Base-by-base conservation (phyloP, 2,888 invertebrate genomes). In the Drosophila kokeensis region DNA sequence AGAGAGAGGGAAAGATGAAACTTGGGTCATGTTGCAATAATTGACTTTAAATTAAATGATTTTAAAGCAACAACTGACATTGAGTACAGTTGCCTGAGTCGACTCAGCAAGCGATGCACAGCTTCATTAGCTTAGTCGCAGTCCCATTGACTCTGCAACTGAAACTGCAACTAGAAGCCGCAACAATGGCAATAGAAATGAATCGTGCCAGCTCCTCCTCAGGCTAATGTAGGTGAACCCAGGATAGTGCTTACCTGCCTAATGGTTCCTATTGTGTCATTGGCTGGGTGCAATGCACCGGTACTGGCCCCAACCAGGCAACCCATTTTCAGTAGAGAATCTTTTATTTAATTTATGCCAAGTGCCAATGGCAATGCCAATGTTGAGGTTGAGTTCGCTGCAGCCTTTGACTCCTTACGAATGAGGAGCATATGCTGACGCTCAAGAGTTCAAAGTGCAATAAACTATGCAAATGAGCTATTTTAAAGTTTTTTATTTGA, bases 311-410 rank as follows among this genome's bases (percentile, higher is more conserved):
- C 55, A 55, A 68, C 50, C 45, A 8, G 49, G 48, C 76, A 84
- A 80, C 88, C 85, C 77, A 87, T 77, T 82, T 84, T 58, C 67
- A 68, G 62, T 54, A 21, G 54, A 29, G 27, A 60, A 49, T 68
- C 58, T 34, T 40, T 24, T 67, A 78, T 80, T 80, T 85, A 89
- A 85, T 85, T 85, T 89, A 85, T 85, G 87, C 85, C 89, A 89
- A 89, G 89, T 77, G 89, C 85, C 89, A 87, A 87, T 79, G 89
- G 89, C 85, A 81, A 76, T 83, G 75, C 68, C 67, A 73, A 76
- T 67, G 76, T 64, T 66, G 71, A 65, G 60, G 59, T 54, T 70
- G 36, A 42, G 49, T 49, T 62, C 42, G 27, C 13, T 24, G 45
- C 64, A 49, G 62, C 59, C 61, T 55, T 52, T 67, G 67, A 68